Evolutionary conservation across 2,797 vertebrate genomes (phyloP).

Genomic region (Heteromormyrus szaboi): DNA sequence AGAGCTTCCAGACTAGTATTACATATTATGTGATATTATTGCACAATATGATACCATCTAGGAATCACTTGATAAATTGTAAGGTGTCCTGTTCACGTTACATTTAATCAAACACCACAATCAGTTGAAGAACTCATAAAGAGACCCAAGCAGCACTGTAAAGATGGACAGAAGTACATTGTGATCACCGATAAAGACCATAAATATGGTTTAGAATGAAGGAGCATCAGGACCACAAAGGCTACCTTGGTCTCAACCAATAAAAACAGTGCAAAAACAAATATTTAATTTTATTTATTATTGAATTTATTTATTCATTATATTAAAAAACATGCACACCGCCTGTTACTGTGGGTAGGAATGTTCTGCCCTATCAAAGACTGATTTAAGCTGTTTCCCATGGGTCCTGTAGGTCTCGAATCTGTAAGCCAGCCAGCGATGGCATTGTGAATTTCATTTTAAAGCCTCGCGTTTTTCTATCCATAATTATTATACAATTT

Average conservation of each 20-base stretch:
- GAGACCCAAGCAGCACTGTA: not conserved
- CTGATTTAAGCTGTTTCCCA: not conserved
- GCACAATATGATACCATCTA: not conserved
- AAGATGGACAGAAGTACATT: not conserved
- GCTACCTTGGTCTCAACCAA: not conserved
- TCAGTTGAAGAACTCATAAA: not conserved
- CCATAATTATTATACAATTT: not conserved
- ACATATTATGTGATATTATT: not conserved
- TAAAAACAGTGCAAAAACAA: not conserved
- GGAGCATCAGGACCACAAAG: not conserved
- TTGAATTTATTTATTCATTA: not conserved
- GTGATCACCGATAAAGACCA: not conserved
- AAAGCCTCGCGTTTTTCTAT: not conserved
- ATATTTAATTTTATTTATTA: not conserved
- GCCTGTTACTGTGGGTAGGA: not conserved
- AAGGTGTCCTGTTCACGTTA: not conserved
- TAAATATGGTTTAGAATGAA: not conserved
- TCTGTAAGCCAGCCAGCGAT: not conserved
- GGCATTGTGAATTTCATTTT: not conserved
- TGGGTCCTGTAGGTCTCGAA: not conserved
- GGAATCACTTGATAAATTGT: not conserved
- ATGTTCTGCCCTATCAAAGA: not conserved
- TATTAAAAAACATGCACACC: not conserved
- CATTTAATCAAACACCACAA: too few species aligned
- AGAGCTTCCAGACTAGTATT: not conserved